Evolutionary conservation across 2,113 vertebrate genomes (phyloP), one percentile per base, ranked within the genome.

Genomic region (Callithrix jacchus): DNA sequence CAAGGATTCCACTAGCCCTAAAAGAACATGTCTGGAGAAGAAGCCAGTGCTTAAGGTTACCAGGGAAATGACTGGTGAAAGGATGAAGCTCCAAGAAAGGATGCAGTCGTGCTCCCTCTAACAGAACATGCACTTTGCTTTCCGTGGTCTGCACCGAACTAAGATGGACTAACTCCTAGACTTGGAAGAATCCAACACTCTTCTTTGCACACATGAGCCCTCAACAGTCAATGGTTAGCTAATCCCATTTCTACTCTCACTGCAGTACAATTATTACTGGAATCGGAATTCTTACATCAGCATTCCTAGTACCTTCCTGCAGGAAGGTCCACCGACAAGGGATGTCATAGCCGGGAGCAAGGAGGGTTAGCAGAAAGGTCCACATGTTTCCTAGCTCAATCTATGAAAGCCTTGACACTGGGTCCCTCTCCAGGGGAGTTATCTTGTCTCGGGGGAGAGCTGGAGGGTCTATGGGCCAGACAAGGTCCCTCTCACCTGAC

Each of bases 391-490:
- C 14, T 11, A 40, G 20, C 7, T 89, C 47, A 9, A 10, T 6
- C 5, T 4, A 0, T 17, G 35, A 25, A 40, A 47, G 12, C 37
- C 17, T 17, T 12, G n/a, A 17, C 10, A 30, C 4, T 4, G 6
- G 5, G 3, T 54, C 23, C 42, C 21, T 81, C 54, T 66, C 23
- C 25, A 32, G 7, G 6, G 47, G 27, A 32, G 58, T 1, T 56
- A 12, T 40, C 40, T 73, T 37, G 8, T 56, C 23, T 89, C 52
- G 14, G 47, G 32, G n/a, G 8, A 83, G 47, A 49, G 58, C 5
- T 35, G 6, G 6, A 20, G 9, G 8, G 14, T n/a, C 54, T 40
- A 0, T 1, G 2, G 40, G 23, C 68, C 12, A n/a, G n/a, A n/a
- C n/a, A 18, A 13, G 10, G 6, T 0, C 45, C 16, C 9, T 45